Evolutionary conservation across 1,140 invertebrate species (phyloP), one percentile per base, ranked within the genome.

Genomic region (Lepidostoma basale): DNA sequence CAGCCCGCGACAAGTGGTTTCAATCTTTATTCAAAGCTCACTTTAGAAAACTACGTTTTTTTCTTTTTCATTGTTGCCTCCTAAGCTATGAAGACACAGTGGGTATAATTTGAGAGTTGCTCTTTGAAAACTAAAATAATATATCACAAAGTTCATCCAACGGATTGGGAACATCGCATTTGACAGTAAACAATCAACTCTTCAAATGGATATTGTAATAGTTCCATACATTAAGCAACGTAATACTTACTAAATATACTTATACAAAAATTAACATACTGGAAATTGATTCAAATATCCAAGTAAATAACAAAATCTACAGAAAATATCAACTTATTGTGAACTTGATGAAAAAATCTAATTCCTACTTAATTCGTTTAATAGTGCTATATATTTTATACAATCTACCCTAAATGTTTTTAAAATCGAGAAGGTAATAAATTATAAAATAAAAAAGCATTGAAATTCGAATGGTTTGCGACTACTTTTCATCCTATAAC

Each of bases 371-470:
- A 52, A 25, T 18, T 52, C 9, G 47, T 23, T 52, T 12, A 6
- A 52, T 52, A 52, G 20, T 23, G 20, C 20, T 23, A 52, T 52
- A 28, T n/a, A 18, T 52, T 52, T 52, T 52, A 52, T 49, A 64
- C 49, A 47, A 47, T 28, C 45, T 64, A 58, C 25, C 33, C 16
- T 39, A 56, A 66, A 28, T 33, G 20, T 28, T 47, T 42, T 44
- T 63, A 47, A 63, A 63, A 54, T 49, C 63, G 52, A 25, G 36
- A 14, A 45, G 52, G 26, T 39, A 66, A 56, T 66, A 16, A 40
- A 40, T 40, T 40, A 14, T n/a, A n/a, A n/a, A n/a, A n/a, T n/a
- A n/a, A n/a, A n/a, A n/a, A n/a, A n/a, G n/a, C n/a, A n/a, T n/a
- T n/a, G n/a, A n/a, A n/a, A n/a, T n/a, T n/a, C n/a, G n/a, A n/a